These are phyloP conservation scores for Cynodonichthys magdalenae DNA, from an alignment of 2,797 vertebrate species.

Conservation along the genomic window DNA sequence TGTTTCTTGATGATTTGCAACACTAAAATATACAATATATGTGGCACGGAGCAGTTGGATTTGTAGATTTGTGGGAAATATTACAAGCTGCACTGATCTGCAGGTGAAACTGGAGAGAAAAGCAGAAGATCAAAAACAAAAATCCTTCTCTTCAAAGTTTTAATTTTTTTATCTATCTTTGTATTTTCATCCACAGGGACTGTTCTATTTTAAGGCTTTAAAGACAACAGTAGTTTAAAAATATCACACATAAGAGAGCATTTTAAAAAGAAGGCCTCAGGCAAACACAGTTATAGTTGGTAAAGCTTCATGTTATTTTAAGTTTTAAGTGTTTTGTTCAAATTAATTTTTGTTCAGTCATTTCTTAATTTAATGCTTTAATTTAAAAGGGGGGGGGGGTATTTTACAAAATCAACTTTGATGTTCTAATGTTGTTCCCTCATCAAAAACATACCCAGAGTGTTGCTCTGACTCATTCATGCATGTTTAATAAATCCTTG, in stretches of 20 bases:
- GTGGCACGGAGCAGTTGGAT: not conserved
- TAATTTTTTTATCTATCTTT: conserved; percentile 6
- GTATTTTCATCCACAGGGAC: conserved; percentile 30
- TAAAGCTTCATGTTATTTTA: no score
- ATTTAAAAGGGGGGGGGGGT: no score
- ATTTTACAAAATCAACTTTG: no score
- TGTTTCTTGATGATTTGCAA: not conserved
- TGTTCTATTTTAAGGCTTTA: conserved; percentile 33
- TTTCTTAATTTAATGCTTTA: not conserved
- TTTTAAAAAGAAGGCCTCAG: not conserved
- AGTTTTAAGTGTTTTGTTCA: not conserved
- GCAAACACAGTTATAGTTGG: not conserved
- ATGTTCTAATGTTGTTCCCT: no score
- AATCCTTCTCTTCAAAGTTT: not conserved
- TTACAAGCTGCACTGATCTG: conserved; percentile 7
- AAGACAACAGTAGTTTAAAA: conserved; percentile 27
- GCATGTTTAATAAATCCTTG: no score
- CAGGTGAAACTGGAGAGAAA: not conserved
- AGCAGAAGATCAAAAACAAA: not conserved
- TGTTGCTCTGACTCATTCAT: no score
- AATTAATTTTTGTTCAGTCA: not conserved
- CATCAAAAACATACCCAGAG: no score
- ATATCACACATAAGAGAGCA: not conserved
- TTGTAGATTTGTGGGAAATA: not conserved
- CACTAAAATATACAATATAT: not conserved